Base-by-base conservation (phyloP, 2,113 vertebrate species). In the Albula goreensis region DNA sequence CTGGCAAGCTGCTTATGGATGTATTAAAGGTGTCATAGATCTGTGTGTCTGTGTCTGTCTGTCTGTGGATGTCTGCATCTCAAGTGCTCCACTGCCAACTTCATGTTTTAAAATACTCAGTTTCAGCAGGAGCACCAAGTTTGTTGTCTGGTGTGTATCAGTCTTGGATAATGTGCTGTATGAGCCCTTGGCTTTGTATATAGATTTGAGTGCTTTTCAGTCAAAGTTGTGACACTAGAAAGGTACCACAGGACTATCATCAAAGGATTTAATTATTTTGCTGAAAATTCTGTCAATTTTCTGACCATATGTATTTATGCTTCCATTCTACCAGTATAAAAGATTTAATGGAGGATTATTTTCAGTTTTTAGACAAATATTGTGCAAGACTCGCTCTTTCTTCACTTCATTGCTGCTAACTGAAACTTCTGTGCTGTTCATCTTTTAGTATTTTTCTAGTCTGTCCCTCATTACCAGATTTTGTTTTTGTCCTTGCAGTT, bases 401-500 rank as follows among this genome's bases (percentile, higher is more conserved):
- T 80, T 51, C 5, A 50, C 49, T 51, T 60, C 25, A 50, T 12
- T 63, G 11, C 74, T 80, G 57, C 12, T 19, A 41, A 25, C 79
- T 87, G 56, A 52, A 83, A 63, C 17, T 81, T 81, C 80, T n/a
- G 56, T 80, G 84, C 50, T 31, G 1, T 31, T 74, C 11, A 57
- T 85, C 56, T 50, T 66, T 80, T 12, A 50, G 9, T 79, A 11
- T 50, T 60, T 83, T 85, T 56, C 86, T 83, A 85, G 83, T 87
- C 85, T 81, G 50, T 86, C 90, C 31, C 31, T 91, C 87, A 86
- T 89, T 87, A 90, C 90, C 90, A 94, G 91, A 90, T 89, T 50
- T 89, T 87, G 89, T 87, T 82, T 91, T 89, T 92, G 90, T 93
- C 90, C 92, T 93, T 88, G 88, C 89, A 91, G 90, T 86, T 85